phyloP scores from a whole-genome alignment of 2,888 invertebrate genomes.

The Griposia aprilina region DNA sequence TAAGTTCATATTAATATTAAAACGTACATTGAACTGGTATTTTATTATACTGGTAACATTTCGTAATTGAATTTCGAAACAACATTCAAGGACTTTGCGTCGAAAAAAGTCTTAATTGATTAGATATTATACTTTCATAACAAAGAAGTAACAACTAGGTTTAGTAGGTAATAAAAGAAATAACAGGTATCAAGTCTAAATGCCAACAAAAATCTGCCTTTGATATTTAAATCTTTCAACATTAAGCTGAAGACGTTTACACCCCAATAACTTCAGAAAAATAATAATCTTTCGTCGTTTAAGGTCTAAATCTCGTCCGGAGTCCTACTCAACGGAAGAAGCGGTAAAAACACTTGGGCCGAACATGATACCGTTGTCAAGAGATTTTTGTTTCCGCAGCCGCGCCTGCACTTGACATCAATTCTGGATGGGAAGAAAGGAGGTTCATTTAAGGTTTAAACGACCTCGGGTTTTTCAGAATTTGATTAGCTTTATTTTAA shows the following conservation, averaged over 20 bases:
- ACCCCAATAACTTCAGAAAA: slow-evolving; percentile 59
- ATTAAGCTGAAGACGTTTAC: slow-evolving; percentile 53
- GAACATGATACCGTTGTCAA: slow-evolving; percentile 67
- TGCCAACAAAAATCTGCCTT: slow-evolving; percentile 36
- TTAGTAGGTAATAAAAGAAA: slow-evolving; percentile 23
- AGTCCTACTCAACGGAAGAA: slow-evolving; percentile 41
- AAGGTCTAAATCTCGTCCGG: slow-evolving; percentile 53
- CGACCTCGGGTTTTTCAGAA: slow-evolving; percentile 62
- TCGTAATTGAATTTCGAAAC: slow-evolving; percentile 23
- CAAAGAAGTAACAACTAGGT: slow-evolving; percentile 12
- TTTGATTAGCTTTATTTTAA: slow-evolving; percentile 67
- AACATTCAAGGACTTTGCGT: background rate
- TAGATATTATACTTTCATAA: slow-evolving; percentile 18
- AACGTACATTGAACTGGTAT: slow-evolving; percentile 28
- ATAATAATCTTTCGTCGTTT: slow-evolving; percentile 64
- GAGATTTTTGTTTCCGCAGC: slow-evolving; percentile 70
- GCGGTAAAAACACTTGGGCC: slow-evolving; percentile 66
- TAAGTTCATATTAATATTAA: slow-evolving; percentile 30
- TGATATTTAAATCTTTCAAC: slow-evolving; percentile 40
- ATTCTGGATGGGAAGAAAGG: slow-evolving; percentile 72
- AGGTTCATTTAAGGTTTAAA: slow-evolving; percentile 69
- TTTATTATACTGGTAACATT: slow-evolving; percentile 23
- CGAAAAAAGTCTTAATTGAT: slow-evolving; percentile 9
- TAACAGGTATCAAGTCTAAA: slow-evolving; percentile 21
- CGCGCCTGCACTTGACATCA: slow-evolving; percentile 76